Base-by-base conservation (phyloP, 2,888 invertebrate species). In the Harmothoe impar region DNA sequence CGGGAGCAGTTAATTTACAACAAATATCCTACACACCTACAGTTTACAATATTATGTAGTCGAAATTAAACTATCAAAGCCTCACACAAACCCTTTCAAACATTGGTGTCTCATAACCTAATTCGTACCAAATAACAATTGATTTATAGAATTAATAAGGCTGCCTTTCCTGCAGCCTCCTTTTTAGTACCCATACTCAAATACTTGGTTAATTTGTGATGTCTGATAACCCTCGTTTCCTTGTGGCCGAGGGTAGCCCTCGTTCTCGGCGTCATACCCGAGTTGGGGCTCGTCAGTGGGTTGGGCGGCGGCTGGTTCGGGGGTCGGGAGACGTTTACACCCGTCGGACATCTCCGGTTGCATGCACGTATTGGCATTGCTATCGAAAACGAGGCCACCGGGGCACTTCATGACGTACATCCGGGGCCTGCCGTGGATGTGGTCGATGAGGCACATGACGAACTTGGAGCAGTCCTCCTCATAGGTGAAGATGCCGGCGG, bases 391-490 rank as follows among this genome's bases (percentile, higher is more conserved):
- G 0, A 92, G 90, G 20, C 91, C 91, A 3, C 29, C 77, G 0
- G 92, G 92, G 54, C 92, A 92, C 25, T 78, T 72, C 92, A 92
- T 92, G 62, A 92, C 43, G 88, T 92, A 92, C 91, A 92, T 91
- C 43, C 91, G 56, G 33, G 92, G 92, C 52, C 56, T 68, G 31
- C 86, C 54, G 25, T 81, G 31, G 52, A 84, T 52, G 33, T 91
- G 90, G 89, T 92, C 92, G 31, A 91, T 78, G 20, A 92, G 68
- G 52, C 92, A 92, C 25, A 92, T 92, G 25, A 92, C 88, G 81
- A 92, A 92, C 89, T 91, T 92, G 72, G 90, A 78, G 90, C 92
- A 92, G 89, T 92, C 92, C 86, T 89, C 86, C 10, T 92, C 92
- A 62, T 92, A 91, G 51, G 90, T 91, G 90, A 91, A 91, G 89